Evolutionary conservation across 2,797 vertebrate species (phyloP).

Genomic region (Gadopsis marmoratus): DNA sequence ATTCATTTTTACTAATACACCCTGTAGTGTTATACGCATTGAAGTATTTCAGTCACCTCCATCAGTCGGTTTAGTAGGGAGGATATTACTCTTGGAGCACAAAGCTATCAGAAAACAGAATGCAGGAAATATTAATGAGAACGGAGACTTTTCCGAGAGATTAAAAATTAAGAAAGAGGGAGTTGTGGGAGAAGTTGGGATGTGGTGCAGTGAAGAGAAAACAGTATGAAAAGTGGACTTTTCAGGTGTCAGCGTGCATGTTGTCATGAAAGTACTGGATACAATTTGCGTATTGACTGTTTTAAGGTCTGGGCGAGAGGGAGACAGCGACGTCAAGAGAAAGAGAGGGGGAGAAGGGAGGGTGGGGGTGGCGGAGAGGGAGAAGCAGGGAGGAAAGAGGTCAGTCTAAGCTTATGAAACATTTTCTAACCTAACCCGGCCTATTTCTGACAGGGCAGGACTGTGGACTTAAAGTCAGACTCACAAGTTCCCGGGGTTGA

Average conservation of each 20-base stretch:
- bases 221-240: conserved; percentile 25
- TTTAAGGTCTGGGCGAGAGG: conserved; percentile 51
- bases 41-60: conserved; percentile 54
- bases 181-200: conserved; percentile 39
- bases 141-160: conserved; percentile 58
- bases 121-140: conserved; percentile 70
- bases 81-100: conserved; percentile 56
- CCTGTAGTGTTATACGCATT: conserved; percentile 32
- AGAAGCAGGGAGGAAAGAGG: conserved; percentile 80
- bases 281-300: conserved; percentile 44
- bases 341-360: conserved; percentile 18
- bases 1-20: conserved; percentile 24
- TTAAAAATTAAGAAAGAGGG: conserved; percentile 60
- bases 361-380: conserved; percentile 44
- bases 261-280: conserved; percentile 16
- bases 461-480: conserved; percentile 70
- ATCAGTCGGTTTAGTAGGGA: conserved; percentile 43
- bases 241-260: conserved; percentile 13
- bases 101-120: conserved; percentile 67
- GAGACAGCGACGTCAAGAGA: conserved; percentile 54
- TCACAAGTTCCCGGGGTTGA: conserved; percentile 70
- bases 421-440: conserved; percentile 83
- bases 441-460: conserved; percentile 82
- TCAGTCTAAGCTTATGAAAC: conserved; percentile 85
- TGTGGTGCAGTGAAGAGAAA: conserved; percentile 37